Evolutionary conservation across 2,797 vertebrate genomes (phyloP).

Genomic region (Rhinophrynus dorsalis): DNA sequence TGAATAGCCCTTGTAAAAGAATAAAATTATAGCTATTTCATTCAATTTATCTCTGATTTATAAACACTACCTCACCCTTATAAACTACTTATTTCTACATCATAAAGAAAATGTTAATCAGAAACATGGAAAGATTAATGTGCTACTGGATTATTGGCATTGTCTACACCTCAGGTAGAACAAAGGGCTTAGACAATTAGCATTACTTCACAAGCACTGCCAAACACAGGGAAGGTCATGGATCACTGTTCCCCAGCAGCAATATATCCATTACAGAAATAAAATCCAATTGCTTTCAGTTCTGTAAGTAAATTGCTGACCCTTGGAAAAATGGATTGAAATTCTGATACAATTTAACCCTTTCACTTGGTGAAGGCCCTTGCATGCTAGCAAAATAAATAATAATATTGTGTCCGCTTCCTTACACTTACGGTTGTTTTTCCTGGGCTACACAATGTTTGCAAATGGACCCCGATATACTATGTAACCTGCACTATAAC

Average conservation of each 20-base stretch:
- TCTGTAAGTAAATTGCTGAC: background rate
- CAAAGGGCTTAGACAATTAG: conserved; percentile 27
- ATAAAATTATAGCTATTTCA: background rate
- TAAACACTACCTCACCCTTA: background rate
- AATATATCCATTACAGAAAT: conserved; percentile 8
- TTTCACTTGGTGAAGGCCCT: too few species aligned
- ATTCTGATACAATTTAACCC: background rate
- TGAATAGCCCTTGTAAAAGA: conserved; percentile 13
- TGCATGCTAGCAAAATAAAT: too few species aligned
- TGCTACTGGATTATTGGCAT: conserved; percentile 4
- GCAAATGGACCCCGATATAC: too few species aligned
- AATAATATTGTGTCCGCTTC: too few species aligned
- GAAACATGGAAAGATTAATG: conserved; percentile 17
- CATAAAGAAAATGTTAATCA: background rate
- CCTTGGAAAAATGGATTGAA: background rate
- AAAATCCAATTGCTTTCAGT: background rate
- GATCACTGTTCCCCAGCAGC: background rate
- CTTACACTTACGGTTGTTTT: too few species aligned
- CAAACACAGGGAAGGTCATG: conserved; percentile 7
- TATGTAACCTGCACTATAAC: too few species aligned
- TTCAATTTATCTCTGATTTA: conserved; percentile 2
- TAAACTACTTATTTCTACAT: background rate
- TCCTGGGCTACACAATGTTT: too few species aligned
- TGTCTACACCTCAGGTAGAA: background rate
- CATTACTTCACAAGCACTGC: background rate